phyloP scores from a whole-genome alignment of 2,113 vertebrate genomes.

The Gambusia affinis region DNA sequence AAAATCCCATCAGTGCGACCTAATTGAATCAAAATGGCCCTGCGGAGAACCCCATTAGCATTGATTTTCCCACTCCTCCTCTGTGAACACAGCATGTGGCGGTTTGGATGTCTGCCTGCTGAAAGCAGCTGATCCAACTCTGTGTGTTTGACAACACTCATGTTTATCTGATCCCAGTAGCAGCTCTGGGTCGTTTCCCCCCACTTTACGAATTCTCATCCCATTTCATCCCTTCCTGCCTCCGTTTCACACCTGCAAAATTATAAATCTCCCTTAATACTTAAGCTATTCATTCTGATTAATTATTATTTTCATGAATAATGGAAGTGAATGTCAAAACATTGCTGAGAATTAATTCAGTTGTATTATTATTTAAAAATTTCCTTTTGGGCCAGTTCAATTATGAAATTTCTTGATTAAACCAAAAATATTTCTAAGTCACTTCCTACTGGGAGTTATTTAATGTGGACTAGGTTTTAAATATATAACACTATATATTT shows the following conservation, averaged over 20 bases:
- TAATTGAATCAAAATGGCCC: slow-evolving; percentile 52
- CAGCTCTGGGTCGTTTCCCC: neutral
- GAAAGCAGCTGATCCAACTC: slow-evolving; percentile 20
- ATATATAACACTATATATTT: no score
- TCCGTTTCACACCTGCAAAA: neutral
- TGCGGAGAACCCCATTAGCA: slow-evolving; percentile 49
- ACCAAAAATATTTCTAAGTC: neutral
- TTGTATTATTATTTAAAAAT: no score
- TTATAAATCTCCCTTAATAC: no score
- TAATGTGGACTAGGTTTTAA: no score
- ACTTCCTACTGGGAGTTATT: neutral
- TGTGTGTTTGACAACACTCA: slow-evolving; percentile 30
- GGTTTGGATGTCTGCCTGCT: slow-evolving; percentile 12
- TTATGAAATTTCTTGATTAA: neutral
- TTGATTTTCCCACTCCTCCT: slow-evolving; percentile 44
- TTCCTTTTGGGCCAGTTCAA: no score
- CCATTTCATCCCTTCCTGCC: neutral
- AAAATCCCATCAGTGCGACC: slow-evolving; percentile 34
- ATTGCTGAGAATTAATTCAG: neutral
- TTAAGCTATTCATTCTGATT: neutral
- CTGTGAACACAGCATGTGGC: neutral
- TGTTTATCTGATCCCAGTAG: slow-evolving; percentile 37
- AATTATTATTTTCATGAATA: no score
- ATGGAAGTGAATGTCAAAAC: neutral
- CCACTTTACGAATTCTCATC: neutral